Evolutionary conservation across 1,140 invertebrate genomes (phyloP).

Genomic region (Archivesica marissinica): DNA sequence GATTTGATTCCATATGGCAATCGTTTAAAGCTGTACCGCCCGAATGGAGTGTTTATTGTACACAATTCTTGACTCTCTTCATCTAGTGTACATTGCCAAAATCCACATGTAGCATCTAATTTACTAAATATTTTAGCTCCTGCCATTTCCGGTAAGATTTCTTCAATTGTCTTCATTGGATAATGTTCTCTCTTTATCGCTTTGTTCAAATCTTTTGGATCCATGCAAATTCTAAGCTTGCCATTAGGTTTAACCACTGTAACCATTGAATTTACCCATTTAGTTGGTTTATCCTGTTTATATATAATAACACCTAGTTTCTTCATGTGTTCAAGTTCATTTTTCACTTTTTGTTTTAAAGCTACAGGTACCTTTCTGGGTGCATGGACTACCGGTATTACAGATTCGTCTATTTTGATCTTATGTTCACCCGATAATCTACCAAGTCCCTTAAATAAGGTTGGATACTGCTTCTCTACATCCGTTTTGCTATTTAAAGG

Average conservation of each 20-base stretch:
- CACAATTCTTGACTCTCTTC: constrained; percentile 74
- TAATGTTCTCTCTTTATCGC: constrained; percentile 79
- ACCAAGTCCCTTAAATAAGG: constrained; percentile 61
- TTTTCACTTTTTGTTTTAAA: constrained; percentile 63
- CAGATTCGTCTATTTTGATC: constrained; percentile 47
- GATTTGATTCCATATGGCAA: constrained; percentile 81
- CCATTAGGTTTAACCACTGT: constrained; percentile 65
- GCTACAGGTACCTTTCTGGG: constrained; percentile 58
- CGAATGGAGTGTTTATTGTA: constrained; percentile 80
- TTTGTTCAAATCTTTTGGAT: constrained; percentile 85
- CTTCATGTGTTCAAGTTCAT: constrained; percentile 60
- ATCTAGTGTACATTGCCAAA: constrained; percentile 83
- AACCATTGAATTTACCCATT: constrained; percentile 67
- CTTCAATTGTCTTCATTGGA: constrained; percentile 63
- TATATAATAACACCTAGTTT: constrained; percentile 51
- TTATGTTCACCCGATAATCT: constrained; percentile 54
- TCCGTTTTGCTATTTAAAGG: too few species aligned
- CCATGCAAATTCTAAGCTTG: constrained; percentile 84
- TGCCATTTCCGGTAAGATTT: constrained; percentile 48
- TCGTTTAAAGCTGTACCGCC: constrained; percentile 77
- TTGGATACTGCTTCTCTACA: neutral
- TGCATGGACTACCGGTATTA: constrained; percentile 48
- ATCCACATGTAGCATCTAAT: constrained; percentile 73
- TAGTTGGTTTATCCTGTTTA: constrained; percentile 63
- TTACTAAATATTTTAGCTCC: constrained; percentile 64